Percentiles rank a stretch among this genome's conserved stretches.
Conservation (phyloP, 2,113 vertebrate genomes). For the Dunckerocampus dactyliophorus region DNA sequence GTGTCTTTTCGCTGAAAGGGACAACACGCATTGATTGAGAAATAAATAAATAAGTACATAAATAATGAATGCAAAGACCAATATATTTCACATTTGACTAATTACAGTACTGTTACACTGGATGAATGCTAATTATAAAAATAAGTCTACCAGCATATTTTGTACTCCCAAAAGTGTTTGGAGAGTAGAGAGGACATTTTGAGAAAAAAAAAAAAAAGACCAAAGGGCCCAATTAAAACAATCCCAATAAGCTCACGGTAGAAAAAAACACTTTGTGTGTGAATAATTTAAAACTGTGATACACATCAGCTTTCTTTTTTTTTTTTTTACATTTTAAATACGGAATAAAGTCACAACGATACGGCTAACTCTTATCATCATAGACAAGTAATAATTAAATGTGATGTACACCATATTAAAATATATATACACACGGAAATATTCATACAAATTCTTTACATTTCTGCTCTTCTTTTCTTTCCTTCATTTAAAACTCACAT, state of each 20-base stretch:
- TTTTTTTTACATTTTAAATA: slow-evolving; percentile 57
- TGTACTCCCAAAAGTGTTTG: slow-evolving; percentile 54
- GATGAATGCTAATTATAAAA: slow-evolving; percentile 69
- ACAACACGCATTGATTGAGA: slow-evolving; percentile 54
- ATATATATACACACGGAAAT: slow-evolving; percentile 74
- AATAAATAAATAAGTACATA: slow-evolving; percentile 49
- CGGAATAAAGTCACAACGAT: slow-evolving; percentile 77
- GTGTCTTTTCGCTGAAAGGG: slow-evolving; percentile 37
- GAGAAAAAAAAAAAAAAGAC: slow-evolving; percentile 45
- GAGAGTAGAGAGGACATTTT: slow-evolving; percentile 48
- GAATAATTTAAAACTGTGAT: slow-evolving; percentile 66
- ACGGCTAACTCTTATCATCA: slow-evolving; percentile 71
- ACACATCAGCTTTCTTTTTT: slow-evolving; percentile 56
- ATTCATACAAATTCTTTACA: slow-evolving; percentile 69
- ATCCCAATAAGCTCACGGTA: slow-evolving; percentile 60
- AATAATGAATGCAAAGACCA: slow-evolving; percentile 56
- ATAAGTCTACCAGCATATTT: slow-evolving; percentile 56
- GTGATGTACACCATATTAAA: slow-evolving; percentile 78
- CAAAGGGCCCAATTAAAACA: slow-evolving; percentile 68
- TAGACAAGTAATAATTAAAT: slow-evolving; percentile 74
- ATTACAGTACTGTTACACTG: slow-evolving; percentile 69
- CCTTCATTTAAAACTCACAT: slow-evolving; percentile 37
- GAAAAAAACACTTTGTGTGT: slow-evolving; percentile 60
- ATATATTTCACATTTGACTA: slow-evolving; percentile 72
- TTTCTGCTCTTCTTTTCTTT: slow-evolving; percentile 65